Evolutionary conservation across 2,888 invertebrate species (phyloP), one percentile per base, ranked within the genome.

Genomic region (Orthosia gothica): DNA sequence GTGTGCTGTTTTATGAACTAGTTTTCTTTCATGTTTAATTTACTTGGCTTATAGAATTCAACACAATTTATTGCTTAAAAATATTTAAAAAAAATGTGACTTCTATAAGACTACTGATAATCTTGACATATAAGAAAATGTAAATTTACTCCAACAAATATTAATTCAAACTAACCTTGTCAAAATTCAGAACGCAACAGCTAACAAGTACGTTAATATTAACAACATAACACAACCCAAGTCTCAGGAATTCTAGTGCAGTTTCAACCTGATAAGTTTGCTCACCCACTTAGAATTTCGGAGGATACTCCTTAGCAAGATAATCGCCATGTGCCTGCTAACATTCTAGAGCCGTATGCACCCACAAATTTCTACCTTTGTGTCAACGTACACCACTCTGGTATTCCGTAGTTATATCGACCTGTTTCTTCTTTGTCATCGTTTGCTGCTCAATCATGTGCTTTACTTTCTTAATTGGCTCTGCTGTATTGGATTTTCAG

Each of bases 331-430:
- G 63, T 70, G 62, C 66, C 55, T 47, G 74, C 63, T 68, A 61
- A 75, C 73, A 84, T 87, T 81, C 70, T 54, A 26, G 16, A 63
- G 58, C 58, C 65, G 69, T 86, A 74, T 86, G 73, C 76, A 74
- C 63, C 76, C 76, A 78, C 79, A 79, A 86, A 87, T 88, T 84
- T 72, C 65, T 78, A 79, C 87, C 86, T 86, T 86, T 86, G 88
- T 86, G 80, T 58, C 69, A 84, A 50, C 59, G 70, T 67, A 76
- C 73, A 76, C 82, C 68, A 49, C 32, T 12, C 47, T 15, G 67
- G 59, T 61, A 76, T 71, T 79, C 57, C 16, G 45, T 76, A 63
- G 77, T 74, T 83, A 83, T 83, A 80, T 76, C 65, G 76, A 76
- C 23, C 50, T 11, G 45, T 65, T 16, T 13, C 49, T 72, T 66